Evolutionary conservation across 2,113 vertebrate species (phyloP), one percentile per base, ranked within the genome.

Genomic region (Columbina picui): DNA sequence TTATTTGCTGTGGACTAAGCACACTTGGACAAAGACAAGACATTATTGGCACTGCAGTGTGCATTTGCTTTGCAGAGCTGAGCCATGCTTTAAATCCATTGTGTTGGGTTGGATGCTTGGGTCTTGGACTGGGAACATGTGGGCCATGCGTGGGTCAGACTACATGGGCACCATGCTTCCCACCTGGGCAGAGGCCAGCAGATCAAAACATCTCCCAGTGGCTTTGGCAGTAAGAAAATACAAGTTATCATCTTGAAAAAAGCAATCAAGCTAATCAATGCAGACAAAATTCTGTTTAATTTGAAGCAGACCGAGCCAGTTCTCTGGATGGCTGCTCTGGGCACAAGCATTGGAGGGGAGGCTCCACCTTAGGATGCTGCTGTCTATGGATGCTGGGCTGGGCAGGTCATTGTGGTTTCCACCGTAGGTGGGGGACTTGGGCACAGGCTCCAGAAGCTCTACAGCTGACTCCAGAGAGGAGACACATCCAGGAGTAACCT

Each of bases 181-280:
- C 2, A 1, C 50, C 38, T 64, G 61, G 41, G 3, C 0, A 0
- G 14, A 50, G 22, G 26, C 13, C 8, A 3, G 12, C 14, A 18
- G 55, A 36, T 29, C 6, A 12, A 74, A 69, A 75, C 3, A 15
- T 49, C 27, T 34, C 52, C 64, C 7, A 10, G 43, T 41, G 39
- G 43, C 38, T 64, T 77, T 76, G 53, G 49, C 34, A 80, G 32
- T 2, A 38, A 50, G 41, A 45, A 52, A 82, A 83, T 29, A 30
- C 32, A 82, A 80, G 15, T 1, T 17, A 12, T 32, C 7, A 6
- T 25, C 21, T 23, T 20, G 12, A 38, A 43, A 69, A 14, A 49
- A 49, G 17, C 34, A 73, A 52, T 82, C 7, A 18, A 14, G 43
- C 7, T 73, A 67, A 85, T 85, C 49, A 52, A 36, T 50, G 9